Conservation (phyloP, 2,888 invertebrate species). For the Nycteola revayana region DNA sequence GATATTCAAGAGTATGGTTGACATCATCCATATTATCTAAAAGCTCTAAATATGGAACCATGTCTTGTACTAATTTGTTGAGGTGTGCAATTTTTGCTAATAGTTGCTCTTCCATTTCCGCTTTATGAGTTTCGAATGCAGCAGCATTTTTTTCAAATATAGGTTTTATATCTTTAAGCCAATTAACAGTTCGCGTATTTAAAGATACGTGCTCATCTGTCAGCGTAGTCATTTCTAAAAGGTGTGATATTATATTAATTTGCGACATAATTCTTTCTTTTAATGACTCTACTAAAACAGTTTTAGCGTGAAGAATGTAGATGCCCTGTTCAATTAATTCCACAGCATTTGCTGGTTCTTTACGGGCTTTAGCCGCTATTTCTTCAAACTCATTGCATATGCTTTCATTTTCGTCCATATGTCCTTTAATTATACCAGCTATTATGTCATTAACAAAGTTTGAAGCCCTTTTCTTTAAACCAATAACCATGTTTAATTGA, state of each 20-base stretch:
- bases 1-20: conserved; percentile 89
- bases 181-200: conserved; percentile 91
- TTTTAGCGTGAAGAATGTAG: conserved; percentile 90
- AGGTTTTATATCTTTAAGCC: conserved; percentile 90
- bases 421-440: conserved; percentile 82
- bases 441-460: conserved; percentile 84
- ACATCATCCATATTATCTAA: conserved; percentile 93
- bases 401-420: conserved; percentile 84
- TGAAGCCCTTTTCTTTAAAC: conserved; percentile 82
- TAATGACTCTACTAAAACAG: conserved; percentile 85
- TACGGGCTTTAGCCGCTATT: conserved; percentile 85
- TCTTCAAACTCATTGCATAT: conserved; percentile 88
- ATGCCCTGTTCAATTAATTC: conserved; percentile 91
- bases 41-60: conserved; percentile 88
- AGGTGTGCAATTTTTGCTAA: conserved; percentile 86
- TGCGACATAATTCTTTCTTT: conserved; percentile 86
- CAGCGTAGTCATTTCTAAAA: conserved; percentile 90
- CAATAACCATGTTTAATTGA: conserved; percentile 84
- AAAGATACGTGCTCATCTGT: conserved; percentile 88
- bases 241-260: conserved; percentile 84
- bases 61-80: conserved; percentile 85
- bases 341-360: conserved; percentile 89
- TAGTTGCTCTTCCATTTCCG: conserved; percentile 91
- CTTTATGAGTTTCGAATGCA: conserved; percentile 90
- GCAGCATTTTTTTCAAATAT: conserved; percentile 91